These are phyloP conservation scores for Halichondria panicea DNA, from an alignment of 37 sponge, comb jelly and placozoan species.

Conservation along the genomic window DNA sequence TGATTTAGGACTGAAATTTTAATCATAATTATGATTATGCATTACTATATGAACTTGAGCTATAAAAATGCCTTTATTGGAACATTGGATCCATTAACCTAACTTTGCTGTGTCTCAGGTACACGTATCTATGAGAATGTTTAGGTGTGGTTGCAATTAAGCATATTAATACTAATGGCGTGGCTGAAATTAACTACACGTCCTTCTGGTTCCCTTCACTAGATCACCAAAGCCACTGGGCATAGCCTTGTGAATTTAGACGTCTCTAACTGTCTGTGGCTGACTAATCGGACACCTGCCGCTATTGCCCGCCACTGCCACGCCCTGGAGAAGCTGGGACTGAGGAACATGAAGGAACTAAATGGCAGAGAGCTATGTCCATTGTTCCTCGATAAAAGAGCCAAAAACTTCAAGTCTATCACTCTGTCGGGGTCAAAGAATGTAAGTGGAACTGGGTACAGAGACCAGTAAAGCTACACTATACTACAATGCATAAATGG, in stretches of 20 bases:
- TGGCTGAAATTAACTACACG: too few species aligned
- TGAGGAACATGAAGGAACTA: slow-evolving; percentile 52
- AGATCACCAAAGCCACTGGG: slow-evolving; percentile 59
- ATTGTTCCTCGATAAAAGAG: slow-evolving; percentile 49
- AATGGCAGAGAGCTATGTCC: slow-evolving; percentile 32
- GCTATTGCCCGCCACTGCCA: slow-evolving; percentile 56
- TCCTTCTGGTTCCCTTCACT: background rate
- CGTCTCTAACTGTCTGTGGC: slow-evolving; percentile 53
- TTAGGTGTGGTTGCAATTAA: too few species aligned
- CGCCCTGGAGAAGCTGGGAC: slow-evolving; percentile 43
- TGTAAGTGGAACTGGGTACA: slow-evolving; percentile 6
- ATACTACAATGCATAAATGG: too few species aligned
- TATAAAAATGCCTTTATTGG: too few species aligned
- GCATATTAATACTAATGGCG: too few species aligned
- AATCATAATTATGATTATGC: too few species aligned
- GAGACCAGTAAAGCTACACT: too few species aligned
- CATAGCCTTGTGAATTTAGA: slow-evolving; percentile 45
- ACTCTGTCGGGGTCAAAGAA: slow-evolving; percentile 54
- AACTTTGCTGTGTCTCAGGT: too few species aligned
- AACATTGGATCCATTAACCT: too few species aligned
- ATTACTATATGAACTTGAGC: too few species aligned
- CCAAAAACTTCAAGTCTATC: slow-evolving; percentile 26
- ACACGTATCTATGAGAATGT: too few species aligned
- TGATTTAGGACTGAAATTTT: background rate
- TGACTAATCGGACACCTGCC: slow-evolving; percentile 58